phyloP scores from a whole-genome alignment of 2,113 vertebrate species.

The Nansenia antarctica region DNA sequence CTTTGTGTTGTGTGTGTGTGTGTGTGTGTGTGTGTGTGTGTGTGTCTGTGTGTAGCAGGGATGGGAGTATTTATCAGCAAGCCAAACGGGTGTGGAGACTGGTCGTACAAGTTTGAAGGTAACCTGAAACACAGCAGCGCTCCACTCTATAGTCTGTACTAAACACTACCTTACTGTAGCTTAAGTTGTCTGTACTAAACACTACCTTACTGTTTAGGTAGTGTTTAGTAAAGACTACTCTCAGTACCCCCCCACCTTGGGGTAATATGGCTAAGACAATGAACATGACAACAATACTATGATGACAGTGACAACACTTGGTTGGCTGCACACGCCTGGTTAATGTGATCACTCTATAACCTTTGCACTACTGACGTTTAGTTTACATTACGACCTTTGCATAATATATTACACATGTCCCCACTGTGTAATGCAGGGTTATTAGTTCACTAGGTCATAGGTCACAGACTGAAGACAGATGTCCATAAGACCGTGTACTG shows the following conservation, averaged over 20 bases:
- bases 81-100: background rate
- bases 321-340: too few species aligned
- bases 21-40: background rate
- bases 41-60: background rate
- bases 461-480: too few species aligned
- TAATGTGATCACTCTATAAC: too few species aligned
- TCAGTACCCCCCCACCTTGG: background rate
- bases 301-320: too few species aligned
- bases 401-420: too few species aligned
- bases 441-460: too few species aligned
- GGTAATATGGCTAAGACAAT: too few species aligned
- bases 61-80: background rate
- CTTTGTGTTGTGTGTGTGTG: background rate
- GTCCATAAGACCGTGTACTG: too few species aligned
- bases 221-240: background rate
- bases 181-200: too few species aligned
- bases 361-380: too few species aligned
- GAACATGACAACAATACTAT: background rate
- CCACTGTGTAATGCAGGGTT: too few species aligned
- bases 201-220: background rate
- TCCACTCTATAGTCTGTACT: background rate
- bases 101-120: background rate
- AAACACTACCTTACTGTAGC: background rate
- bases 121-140: background rate
- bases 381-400: too few species aligned